phyloP scores from a whole-genome alignment of 2,113 vertebrate species.

The Triplophysa dalaica region DNA sequence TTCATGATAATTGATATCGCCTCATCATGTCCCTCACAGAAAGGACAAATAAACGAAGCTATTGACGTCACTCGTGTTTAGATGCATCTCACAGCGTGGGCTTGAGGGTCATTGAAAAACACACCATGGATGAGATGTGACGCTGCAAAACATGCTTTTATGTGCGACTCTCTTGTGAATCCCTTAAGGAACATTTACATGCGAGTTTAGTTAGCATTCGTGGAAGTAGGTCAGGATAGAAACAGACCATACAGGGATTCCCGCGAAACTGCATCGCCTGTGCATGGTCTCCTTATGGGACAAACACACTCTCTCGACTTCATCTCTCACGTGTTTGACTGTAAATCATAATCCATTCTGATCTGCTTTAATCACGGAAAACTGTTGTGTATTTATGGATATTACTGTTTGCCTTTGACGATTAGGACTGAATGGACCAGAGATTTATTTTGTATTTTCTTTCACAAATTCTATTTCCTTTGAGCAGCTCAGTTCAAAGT shows the following conservation, averaged over 20 bases:
- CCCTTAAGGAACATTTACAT: neutral
- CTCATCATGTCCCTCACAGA: too few relatives aligned
- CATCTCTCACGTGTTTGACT: slow-evolving; percentile 2
- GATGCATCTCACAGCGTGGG: too few relatives aligned
- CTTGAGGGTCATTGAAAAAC: neutral
- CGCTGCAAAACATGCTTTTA: slow-evolving; percentile 21
- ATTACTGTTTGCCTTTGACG: slow-evolving; percentile 13
- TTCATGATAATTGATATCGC: too few relatives aligned
- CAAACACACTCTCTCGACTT: neutral
- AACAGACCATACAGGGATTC: slow-evolving; percentile 11
- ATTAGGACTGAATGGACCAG: slow-evolving; percentile 32
- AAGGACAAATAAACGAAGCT: too few relatives aligned
- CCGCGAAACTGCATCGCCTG: neutral
- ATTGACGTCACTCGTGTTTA: too few relatives aligned
- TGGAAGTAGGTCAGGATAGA: slow-evolving; percentile 29
- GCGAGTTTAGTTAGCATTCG: neutral
- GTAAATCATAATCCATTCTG: slow-evolving; percentile 11
- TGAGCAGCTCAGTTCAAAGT: slow-evolving; percentile 43
- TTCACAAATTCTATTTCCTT: slow-evolving; percentile 29
- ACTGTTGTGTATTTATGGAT: slow-evolving; percentile 15
- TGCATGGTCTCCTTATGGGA: neutral
- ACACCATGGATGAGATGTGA: neutral
- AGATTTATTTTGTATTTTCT: slow-evolving; percentile 25
- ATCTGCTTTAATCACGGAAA: slow-evolving; percentile 30
- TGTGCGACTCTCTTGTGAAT: neutral